Evolutionary conservation across 2,888 invertebrate species (phyloP), one percentile per base, ranked within the genome.

Genomic region (Hoplodrina blanda): DNA sequence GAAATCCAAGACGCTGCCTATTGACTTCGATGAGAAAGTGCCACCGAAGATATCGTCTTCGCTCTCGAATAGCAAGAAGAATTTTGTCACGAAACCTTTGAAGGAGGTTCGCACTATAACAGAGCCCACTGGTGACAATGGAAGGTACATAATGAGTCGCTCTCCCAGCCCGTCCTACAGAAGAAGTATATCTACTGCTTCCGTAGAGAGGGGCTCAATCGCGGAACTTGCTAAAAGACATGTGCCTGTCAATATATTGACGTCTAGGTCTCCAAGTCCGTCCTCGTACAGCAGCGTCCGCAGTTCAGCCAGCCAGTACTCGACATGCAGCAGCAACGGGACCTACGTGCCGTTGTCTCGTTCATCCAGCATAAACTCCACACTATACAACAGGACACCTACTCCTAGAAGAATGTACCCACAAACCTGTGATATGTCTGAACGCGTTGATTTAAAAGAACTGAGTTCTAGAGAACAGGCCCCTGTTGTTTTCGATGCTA

Each of bases 401-500:
- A 96, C 96, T 17, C 97, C 98, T 7, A 95, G 98, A 78, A 96
- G 98, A 83, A 94, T 97, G 81, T 98, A 97, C 82, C 98, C 98
- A 0, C 97, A 98, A 88, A 92, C 91, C 7, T 96, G 96, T 79
- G 94, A 95, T 20, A 89, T 85, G 13, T 94, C 94, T 13, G 92
- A 96, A 78, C 90, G 91, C 53, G 87, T 96, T 63, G 95, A 97
- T 84, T 89, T 97, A 11, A 96, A 96, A 71, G 97, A 98, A 87
- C 88, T 97, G 54, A 96, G 96, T 55, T 94, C 96, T 4, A 97
- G 97, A 88, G 98, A 98, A 87, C 97, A 97, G 70, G 97, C 98
- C 0, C 97, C 98, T 0, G 98, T 98, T 2, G 97, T 98, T 0
- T 98, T 98, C 82, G 98, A 98, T 87, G 98, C 98, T 0, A 98